Evolutionary conservation across 2,888 invertebrate genomes (phyloP).

Genomic region (Hanleya hanleyi): DNA sequence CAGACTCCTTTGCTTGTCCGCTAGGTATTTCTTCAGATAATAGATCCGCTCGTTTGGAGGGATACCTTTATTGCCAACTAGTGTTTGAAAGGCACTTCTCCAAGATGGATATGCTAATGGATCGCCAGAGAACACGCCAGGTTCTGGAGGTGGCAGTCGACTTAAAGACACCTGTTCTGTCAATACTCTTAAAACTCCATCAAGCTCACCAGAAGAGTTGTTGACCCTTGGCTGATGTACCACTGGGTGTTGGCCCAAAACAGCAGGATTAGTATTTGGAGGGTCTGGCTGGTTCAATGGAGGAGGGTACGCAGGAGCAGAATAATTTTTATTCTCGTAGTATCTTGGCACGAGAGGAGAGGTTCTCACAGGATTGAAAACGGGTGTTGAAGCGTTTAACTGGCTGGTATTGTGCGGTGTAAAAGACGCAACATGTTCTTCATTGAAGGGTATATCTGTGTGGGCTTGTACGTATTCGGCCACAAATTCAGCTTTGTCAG

Average conservation of each 20-base stretch:
- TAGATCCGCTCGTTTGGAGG: slow-evolving; percentile 32
- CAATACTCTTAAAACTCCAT: neutral
- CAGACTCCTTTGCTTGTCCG: slow-evolving; percentile 32
- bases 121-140: slow-evolving; percentile 28
- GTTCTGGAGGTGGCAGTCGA: slow-evolving; percentile 24
- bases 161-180: neutral
- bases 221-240: no score
- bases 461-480: neutral
- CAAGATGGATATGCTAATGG: slow-evolving; percentile 32
- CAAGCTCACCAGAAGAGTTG: neutral
- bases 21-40: slow-evolving; percentile 38
- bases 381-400: no score
- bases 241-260: no score
- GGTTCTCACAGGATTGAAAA: no score
- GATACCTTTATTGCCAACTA: slow-evolving; percentile 32
- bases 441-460: no score
- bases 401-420: no score
- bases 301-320: no score
- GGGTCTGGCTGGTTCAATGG: no score
- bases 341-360: no score
- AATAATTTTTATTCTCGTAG: no score
- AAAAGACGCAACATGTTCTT: no score
- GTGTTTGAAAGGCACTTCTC: slow-evolving; percentile 35
- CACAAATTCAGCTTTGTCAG: neutral
- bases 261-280: neutral